Conservation (phyloP, 2,888 invertebrate species). For the Bhutanitis thaidina region DNA sequence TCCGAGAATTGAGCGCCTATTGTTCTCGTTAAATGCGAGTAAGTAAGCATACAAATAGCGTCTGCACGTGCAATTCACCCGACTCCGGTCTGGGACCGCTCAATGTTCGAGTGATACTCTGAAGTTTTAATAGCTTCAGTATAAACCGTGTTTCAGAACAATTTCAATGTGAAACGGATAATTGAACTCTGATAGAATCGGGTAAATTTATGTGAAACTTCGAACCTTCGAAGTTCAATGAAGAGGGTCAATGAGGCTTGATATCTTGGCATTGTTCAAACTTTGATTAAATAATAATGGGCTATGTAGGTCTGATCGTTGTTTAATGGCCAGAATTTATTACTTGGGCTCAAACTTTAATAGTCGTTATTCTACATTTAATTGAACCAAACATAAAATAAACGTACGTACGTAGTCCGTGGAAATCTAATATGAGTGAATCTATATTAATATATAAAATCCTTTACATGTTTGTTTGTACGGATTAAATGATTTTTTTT, state of each 20-base stretch:
- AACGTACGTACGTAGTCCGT: no score
- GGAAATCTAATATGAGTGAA: no score
- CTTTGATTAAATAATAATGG: not conserved
- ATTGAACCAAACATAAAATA: not conserved
- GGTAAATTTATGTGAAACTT: not conserved
- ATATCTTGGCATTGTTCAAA: not conserved
- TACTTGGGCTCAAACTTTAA: not conserved
- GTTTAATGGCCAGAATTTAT: not conserved
- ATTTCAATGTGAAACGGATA: not conserved
- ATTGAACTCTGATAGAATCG: not conserved
- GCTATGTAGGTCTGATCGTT: not conserved
- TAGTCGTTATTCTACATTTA: no score
- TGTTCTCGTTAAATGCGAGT: no score
- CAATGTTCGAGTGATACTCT: no score
- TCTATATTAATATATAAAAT: no score
- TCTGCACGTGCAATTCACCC: not conserved
- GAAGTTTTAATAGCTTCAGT: not conserved
- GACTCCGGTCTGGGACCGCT: not conserved
- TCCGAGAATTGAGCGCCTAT: no score
- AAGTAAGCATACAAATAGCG: no score
- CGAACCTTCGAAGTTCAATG: not conserved
- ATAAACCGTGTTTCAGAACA: not conserved
- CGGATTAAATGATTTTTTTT: no score
- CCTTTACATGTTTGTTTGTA: no score
- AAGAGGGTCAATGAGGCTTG: conserved; percentile 4